Evolutionary conservation across 1,140 invertebrate genomes (phyloP), one percentile per base, ranked within the genome.

Genomic region (Portunus trituberculatus): DNA sequence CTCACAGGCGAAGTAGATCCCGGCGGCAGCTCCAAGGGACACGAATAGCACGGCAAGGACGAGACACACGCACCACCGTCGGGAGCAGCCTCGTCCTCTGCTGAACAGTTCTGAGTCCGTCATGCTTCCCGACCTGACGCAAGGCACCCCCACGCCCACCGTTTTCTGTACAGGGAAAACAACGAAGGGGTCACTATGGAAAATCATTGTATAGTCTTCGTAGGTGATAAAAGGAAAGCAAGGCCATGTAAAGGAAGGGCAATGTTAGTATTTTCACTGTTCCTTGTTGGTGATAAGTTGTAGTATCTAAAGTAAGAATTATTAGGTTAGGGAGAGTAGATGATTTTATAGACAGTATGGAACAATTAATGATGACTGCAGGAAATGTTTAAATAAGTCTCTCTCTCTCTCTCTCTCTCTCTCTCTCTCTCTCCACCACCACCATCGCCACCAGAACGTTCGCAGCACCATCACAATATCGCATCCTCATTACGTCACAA

Each of bases 1-100:
- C 98, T 98, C 97, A 99, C 98, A 98, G 97, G 98, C 98, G 96
- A 99, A 98, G 97, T 99, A 99, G 92, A 99, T 98, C 86, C 98
- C 98, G 82, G 98, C 97, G 20, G 98, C 98, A 45, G 98, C 98
- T 52, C 99, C 97, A 16, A 99, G 97, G 0, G 98, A 97, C 92
- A 98, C 98, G 90, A 99, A 97, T 0, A 99, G 97, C 96, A 99
- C 98, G 6, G 98, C 98, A 16, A 98, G 98, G 39, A 99, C 97
- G 39, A 99, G 98, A 96, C 98, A 98, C 97, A 98, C 98, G 95
- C 98, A 98, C 96, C 96, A 97, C 93, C 96, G 96, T n/a, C 96
- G 92, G 39, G 96, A 96, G 88, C 96, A 96, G 0, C 90, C 93
- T 2, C 95, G 89, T 0, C 95, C 95, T 0, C 96, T 48, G 45